Evolutionary conservation across 2,888 invertebrate species (phyloP).

Genomic region (Axea sp.): DNA sequence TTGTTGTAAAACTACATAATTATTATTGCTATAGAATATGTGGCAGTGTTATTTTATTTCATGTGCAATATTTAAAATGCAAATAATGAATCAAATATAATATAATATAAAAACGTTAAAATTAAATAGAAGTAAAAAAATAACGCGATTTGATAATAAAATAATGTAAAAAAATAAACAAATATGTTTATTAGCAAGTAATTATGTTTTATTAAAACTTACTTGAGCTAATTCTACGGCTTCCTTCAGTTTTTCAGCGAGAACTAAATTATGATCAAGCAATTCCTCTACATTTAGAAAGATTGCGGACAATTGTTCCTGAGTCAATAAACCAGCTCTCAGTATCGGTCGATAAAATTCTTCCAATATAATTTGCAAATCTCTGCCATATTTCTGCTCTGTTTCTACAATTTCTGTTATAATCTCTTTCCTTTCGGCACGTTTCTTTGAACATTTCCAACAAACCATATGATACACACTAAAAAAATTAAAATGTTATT

Average conservation of each 20-base stretch:
- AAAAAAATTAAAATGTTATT: too few relatives aligned
- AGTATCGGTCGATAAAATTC: conserved; percentile 96
- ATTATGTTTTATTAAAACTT: neutral
- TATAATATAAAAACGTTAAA: too few relatives aligned
- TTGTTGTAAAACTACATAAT: too few relatives aligned
- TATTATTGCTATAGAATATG: too few relatives aligned
- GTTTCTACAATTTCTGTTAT: conserved; percentile 97
- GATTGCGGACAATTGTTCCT: conserved; percentile 93
- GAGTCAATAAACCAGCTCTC: conserved; percentile 93
- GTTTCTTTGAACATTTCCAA: conserved; percentile 91
- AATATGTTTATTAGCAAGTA: too few relatives aligned
- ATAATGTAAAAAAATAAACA: too few relatives aligned
- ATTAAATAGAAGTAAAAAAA: too few relatives aligned
- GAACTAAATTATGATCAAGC: conserved; percentile 90
- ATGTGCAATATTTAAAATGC: too few relatives aligned
- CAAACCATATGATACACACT: conserved; percentile 87
- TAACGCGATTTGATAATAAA: too few relatives aligned
- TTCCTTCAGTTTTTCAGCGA: conserved; percentile 92
- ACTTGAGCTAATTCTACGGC: conserved; percentile 89
- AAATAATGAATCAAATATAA: too few relatives aligned
- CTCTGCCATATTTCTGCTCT: conserved; percentile 96
- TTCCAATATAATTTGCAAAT: conserved; percentile 94
- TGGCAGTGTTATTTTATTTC: too few relatives aligned
- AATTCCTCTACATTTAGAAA: conserved; percentile 96
- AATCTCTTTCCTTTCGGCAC: conserved; percentile 95